Evolutionary conservation across 2,113 vertebrate species (phyloP).

Genomic region (Heterocephalus glaber): DNA sequence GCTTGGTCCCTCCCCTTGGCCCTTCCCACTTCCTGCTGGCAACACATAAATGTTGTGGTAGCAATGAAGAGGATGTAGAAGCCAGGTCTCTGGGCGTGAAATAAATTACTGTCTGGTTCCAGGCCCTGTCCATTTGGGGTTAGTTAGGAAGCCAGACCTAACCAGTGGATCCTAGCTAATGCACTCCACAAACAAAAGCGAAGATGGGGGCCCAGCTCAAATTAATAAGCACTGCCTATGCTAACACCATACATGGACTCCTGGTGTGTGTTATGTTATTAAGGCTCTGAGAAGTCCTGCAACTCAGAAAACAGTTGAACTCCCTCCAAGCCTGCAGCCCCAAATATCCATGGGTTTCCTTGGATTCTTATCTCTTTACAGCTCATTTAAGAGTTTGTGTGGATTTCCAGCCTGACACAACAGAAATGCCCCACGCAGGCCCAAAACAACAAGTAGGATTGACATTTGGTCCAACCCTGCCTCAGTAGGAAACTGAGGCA

Average conservation of each 20-base stretch:
- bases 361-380: background rate
- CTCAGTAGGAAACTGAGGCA: too few species aligned
- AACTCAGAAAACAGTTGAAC: background rate
- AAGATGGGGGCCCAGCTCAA: background rate
- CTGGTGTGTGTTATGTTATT: accelerated
- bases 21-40: background rate
- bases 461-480: background rate
- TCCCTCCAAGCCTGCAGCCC: background rate
- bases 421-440: background rate
- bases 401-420: background rate
- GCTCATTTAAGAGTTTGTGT: too few species aligned
- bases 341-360: background rate
- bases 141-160: background rate
- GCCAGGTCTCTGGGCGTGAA: too few species aligned
- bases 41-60: background rate
- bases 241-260: accelerated
- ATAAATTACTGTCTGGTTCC: background rate
- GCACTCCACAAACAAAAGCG: background rate
- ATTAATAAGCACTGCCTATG: background rate
- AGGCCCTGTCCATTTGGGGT: background rate
- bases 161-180: background rate
- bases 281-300: background rate
- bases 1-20: background rate
- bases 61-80: background rate
- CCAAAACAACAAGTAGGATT: background rate